Conservation (phyloP, 2,797 vertebrate genomes). For the Lepus townsendii region DNA sequence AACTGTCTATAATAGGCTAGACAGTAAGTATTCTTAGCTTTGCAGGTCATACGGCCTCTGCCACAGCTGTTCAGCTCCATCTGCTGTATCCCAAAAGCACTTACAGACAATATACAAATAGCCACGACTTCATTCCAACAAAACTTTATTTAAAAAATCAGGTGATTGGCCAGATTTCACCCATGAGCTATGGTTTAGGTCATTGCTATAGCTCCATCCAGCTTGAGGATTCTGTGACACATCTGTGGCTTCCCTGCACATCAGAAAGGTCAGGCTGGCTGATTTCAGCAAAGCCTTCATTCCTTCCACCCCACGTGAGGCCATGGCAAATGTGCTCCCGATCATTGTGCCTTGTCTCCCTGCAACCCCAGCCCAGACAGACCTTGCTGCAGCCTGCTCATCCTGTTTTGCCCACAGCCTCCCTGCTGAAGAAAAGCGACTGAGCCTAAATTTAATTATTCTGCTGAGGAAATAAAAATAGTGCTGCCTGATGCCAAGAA, state of each 20-base stretch:
- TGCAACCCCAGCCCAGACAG: neutral
- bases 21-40: neutral
- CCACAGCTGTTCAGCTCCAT: neutral
- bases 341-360: neutral
- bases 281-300: neutral
- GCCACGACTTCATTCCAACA: neutral
- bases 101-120: neutral
- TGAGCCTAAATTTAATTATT: constrained; percentile 73
- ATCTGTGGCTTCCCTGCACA: neutral
- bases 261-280: neutral
- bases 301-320: neutral
- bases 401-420: constrained; percentile 5
- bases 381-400: constrained; percentile 10
- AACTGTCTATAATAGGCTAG: neutral
- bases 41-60: neutral
- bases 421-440: constrained; percentile 32
- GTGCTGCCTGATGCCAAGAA: constrained; percentile 58
- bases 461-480: constrained; percentile 74
- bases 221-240: neutral
- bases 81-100: neutral
- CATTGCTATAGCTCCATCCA: neutral
- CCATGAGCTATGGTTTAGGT: neutral
- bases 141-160: constrained; percentile 50
- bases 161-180: neutral
- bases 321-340: neutral